Evolutionary conservation across 1,140 invertebrate genomes (phyloP), one percentile per base, ranked within the genome.

Genomic region (Drosophila tropicalis): DNA sequence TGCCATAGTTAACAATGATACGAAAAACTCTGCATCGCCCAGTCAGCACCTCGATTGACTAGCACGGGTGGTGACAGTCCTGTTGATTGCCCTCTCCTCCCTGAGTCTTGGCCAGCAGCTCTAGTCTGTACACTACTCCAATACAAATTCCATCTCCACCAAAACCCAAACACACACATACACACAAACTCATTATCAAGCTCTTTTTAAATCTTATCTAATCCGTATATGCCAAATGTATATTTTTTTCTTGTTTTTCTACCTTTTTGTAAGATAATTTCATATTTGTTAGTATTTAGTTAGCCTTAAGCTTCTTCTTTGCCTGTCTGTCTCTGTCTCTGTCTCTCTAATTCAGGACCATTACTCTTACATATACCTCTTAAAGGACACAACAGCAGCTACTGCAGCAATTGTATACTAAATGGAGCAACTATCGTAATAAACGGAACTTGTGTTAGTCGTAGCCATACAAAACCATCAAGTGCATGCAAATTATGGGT

Each of bases 41-140:
- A n/a, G 56, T 10, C 77, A 75, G 54, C 67, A 67, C 32, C 61
- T 90, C 68, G 90, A 85, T 91, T 91, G 90, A 91, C 90, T 91
- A 91, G 90, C 83, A 90, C 85, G 82, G 86, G 86, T 91, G 90
- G 83, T 91, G 90, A 17, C 86, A 81, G 81, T 69, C 56, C 60
- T 82, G 3, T 51, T 81, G 85, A 64, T 72, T n/a, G 29, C 55
- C 32, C 25, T 71, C 22, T 74, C 64, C 29, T 62, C 71, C 7
- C 40, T 81, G 34, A 81, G 61, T 25, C 36, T 65, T 22, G 36
- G 65, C 70, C 80, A 67, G 19, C 58, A 62, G 58, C 78, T 74
- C 77, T 89, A 89, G 84, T 84, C 84, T 22, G 84, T 66, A 19
- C 60, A 22, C 54, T 36, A 36, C 60, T 22, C 29, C 61, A 13